Evolutionary conservation across 1,140 invertebrate genomes (phyloP).

Genomic region (Hesperophylax magnus): DNA sequence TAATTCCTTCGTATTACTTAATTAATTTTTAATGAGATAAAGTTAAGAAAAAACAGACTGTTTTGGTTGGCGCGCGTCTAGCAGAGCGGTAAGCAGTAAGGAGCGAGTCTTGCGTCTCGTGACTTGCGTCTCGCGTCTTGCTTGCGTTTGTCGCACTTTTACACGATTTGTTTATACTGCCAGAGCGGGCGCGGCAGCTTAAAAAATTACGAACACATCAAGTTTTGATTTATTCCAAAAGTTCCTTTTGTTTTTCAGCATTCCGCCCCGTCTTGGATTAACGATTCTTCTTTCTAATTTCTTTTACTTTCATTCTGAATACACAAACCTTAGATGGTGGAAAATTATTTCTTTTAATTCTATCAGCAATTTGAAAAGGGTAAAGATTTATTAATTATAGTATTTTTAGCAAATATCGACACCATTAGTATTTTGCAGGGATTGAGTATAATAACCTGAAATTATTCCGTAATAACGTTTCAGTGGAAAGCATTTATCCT

Average conservation of each 20-base stretch:
- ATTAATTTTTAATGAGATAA: constrained; percentile 59
- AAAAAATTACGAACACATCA: constrained; percentile 46
- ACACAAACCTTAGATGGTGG: background rate
- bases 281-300: constrained; percentile 26
- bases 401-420: too few relatives aligned
- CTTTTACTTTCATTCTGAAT: constrained; percentile 24
- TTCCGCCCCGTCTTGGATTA: constrained; percentile 29
- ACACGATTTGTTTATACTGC: constrained; percentile 37
- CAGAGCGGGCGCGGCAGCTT: constrained; percentile 1
- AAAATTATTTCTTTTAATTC: too few relatives aligned
- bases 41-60: constrained; percentile 55
- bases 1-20: constrained; percentile 58
- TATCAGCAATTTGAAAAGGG: too few relatives aligned
- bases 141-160: constrained; percentile 42
- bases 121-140: constrained; percentile 9
- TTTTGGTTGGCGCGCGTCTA: constrained; percentile 34
- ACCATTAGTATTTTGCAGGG: too few relatives aligned
- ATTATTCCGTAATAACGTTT: too few relatives aligned
- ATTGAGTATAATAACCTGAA: too few relatives aligned
- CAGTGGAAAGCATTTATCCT: too few relatives aligned
- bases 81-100: constrained; percentile 1
- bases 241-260: constrained; percentile 41
- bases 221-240: constrained; percentile 50
- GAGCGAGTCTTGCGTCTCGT: background rate
- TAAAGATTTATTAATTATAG: too few relatives aligned